phyloP scores from a whole-genome alignment of 2,888 invertebrate genomes.

The Heteromyza rotundicornis region DNA sequence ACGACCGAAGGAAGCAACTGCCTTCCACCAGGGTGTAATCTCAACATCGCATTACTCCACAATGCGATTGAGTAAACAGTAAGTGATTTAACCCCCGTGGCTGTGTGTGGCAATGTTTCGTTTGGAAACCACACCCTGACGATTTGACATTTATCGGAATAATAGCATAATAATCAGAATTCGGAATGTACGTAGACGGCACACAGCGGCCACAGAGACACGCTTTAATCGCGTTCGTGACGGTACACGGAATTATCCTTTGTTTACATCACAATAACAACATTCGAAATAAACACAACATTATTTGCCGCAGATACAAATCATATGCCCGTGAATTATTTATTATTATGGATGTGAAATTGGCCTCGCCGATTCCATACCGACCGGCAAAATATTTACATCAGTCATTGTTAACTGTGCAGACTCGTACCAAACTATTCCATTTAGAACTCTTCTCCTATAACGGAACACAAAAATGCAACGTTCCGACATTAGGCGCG shows the following conservation, averaged over 20 bases:
- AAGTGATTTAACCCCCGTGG: conserved; percentile 25
- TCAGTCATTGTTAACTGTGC: no score
- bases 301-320: not conserved
- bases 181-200: conserved; percentile 1
- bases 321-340: not conserved
- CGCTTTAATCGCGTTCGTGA: conserved; percentile 48
- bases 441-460: no score
- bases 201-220: conserved; percentile 27
- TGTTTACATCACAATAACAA: conserved; percentile 36
- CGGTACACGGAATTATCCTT: conserved; percentile 47
- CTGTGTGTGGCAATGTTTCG: conserved; percentile 7
- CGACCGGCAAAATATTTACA: no score
- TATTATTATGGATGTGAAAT: no score
- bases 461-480: no score
- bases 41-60: conserved; percentile 14
- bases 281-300: not conserved
- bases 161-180: conserved; percentile 37
- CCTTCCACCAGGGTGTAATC: conserved; percentile 1
- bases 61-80: conserved; percentile 20
- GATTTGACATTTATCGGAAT: conserved; percentile 26
- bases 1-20: not conserved
- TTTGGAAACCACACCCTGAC: conserved; percentile 25
- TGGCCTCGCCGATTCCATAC: no score
- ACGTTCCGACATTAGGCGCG: no score
- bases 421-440: no score